Evolutionary conservation across 2,797 vertebrate species (phyloP).

Genomic region (Lepilemur ruficaudatus): DNA sequence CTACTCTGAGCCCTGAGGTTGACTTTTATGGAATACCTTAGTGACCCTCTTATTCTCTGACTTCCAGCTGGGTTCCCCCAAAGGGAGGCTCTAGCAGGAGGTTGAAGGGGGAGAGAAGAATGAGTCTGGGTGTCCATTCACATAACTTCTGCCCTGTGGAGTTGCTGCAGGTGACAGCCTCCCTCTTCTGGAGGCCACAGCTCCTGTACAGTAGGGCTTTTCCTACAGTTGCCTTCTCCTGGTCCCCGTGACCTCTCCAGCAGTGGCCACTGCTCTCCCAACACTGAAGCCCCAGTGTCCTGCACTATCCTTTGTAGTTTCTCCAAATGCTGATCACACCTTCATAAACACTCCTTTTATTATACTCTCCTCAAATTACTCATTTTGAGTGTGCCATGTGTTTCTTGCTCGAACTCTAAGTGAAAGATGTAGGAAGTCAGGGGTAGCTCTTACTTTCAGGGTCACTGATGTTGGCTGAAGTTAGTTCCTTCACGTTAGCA

Average conservation of each 20-base stretch:
- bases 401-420: not conserved
- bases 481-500: constrained; percentile 69
- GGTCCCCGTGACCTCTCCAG: not conserved
- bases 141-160: not conserved
- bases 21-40: not conserved
- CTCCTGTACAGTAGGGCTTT: not conserved
- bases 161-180: not conserved
- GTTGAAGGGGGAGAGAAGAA: not conserved
- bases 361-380: not conserved
- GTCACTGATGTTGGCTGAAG: constrained; percentile 79
- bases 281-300: not conserved
- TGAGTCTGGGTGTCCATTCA: not conserved
- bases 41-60: not conserved
- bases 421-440: not conserved
- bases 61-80: not conserved
- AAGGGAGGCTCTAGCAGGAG: not conserved
- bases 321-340: not conserved
- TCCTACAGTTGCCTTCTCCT: not conserved
- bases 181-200: not conserved
- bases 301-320: not conserved
- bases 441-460: constrained; percentile 83
- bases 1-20: not conserved
- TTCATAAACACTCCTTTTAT: not conserved
- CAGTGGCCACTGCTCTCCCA: not conserved
- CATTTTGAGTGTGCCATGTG: not conserved